Evolutionary conservation across 2,888 invertebrate genomes (phyloP).

Genomic region (Oxyscelio sp.): DNA sequence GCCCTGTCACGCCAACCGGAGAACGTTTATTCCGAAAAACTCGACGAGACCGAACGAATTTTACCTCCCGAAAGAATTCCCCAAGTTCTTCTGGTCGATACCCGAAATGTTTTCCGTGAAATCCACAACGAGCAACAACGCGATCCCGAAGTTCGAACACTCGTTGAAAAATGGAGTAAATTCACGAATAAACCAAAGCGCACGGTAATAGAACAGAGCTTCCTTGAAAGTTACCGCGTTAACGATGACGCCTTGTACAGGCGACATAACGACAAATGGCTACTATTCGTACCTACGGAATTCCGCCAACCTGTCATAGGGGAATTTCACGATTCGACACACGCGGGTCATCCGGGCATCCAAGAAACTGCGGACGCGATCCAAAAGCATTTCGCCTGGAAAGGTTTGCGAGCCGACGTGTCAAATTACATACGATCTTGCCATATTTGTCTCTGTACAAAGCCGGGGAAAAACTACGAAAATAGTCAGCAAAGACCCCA

Average conservation of each 20-base stretch:
- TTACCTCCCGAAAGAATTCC: not conserved
- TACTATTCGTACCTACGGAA: constrained; percentile 13
- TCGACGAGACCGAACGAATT: constrained; percentile 5
- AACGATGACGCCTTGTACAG: not conserved
- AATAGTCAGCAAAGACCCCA: not conserved
- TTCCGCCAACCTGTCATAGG: constrained; percentile 4
- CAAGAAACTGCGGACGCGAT: constrained; percentile 16
- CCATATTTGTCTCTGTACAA: not conserved
- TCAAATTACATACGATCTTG: not conserved
- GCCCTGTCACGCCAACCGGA: constrained; percentile 50
- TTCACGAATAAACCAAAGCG: not conserved
- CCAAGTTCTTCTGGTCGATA: not conserved
- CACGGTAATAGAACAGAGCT: constrained; percentile 4
- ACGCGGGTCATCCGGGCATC: constrained; percentile 67
- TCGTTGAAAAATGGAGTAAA: constrained; percentile 11
- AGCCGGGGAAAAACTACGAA: not conserved
- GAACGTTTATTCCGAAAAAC: not conserved
- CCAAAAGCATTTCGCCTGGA: constrained; percentile 4
- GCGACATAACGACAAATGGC: constrained; percentile 9
- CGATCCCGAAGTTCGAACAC: not conserved
- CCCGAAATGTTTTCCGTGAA: not conserved
- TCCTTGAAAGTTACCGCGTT: constrained; percentile 11
- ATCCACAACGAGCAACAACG: constrained; percentile 3
- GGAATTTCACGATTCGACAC: constrained; percentile 36
- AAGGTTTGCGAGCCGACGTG: not conserved